These are phyloP conservation scores for Geococcyx californianus DNA, from an alignment of 2,113 vertebrate species.

Conservation along the genomic window DNA sequence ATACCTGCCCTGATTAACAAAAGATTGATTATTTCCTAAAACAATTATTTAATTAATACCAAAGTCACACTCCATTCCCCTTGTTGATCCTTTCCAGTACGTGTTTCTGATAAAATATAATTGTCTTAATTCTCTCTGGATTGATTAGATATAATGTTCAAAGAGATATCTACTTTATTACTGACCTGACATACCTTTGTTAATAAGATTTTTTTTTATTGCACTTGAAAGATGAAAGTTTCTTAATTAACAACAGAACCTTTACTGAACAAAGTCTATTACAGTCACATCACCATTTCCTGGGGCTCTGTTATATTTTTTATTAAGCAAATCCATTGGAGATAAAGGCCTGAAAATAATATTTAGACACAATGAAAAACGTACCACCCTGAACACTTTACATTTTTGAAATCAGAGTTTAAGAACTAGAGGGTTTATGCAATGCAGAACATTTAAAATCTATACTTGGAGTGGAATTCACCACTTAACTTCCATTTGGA, in stretches of 20 bases:
- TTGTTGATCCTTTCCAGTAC: constrained; percentile 61
- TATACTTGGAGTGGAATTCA: not conserved
- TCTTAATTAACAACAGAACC: constrained; percentile 78
- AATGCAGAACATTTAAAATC: constrained; percentile 55
- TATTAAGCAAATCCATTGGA: constrained; percentile 70
- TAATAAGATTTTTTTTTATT: constrained; percentile 66
- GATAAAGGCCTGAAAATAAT: constrained; percentile 56
- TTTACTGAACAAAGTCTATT: constrained; percentile 73
- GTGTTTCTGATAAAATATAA: constrained; percentile 75
- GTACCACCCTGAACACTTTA: not conserved
- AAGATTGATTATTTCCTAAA: constrained; percentile 69
- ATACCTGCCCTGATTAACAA: constrained; percentile 56
- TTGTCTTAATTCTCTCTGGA: constrained; percentile 72
- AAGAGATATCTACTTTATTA: constrained; percentile 70
- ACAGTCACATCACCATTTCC: constrained; percentile 67
- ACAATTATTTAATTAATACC: constrained; percentile 68
- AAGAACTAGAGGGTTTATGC: constrained; percentile 45
- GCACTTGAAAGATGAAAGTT: constrained; percentile 76
- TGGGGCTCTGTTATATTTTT: constrained; percentile 65
- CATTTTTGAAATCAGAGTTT: constrained; percentile 56
- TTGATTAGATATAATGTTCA: constrained; percentile 70
- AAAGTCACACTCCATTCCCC: constrained; percentile 22
- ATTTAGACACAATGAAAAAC: constrained; percentile 61
- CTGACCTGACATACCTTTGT: constrained; percentile 67
- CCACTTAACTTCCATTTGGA: constrained; percentile 32